Evolutionary conservation across 2,888 invertebrate species (phyloP), one percentile per base, ranked within the genome.

Genomic region (Sarcophaga variegata): DNA sequence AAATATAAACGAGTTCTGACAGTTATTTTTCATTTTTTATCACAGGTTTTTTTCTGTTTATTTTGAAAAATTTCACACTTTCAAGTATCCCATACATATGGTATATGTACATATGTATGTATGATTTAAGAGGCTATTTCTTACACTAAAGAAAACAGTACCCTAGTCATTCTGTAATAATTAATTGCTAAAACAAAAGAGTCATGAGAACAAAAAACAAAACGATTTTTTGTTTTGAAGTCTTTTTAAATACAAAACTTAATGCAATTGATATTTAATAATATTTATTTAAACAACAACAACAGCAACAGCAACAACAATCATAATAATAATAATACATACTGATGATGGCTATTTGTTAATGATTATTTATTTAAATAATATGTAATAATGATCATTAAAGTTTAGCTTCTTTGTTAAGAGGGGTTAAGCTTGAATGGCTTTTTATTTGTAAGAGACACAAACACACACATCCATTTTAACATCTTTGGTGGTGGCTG

Each of bases 391-490:
- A 70, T 75, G 63, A 69, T 60, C 60, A 70, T 74, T 70, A 60
- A 49, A 60, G 17, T 45, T 45, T 4, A 72, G 74, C 71, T 25
- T 72, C 67, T 60, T 76, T 80, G 77, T 86, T 81, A 81, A 76
- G 10, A 72, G 75, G 77, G 62, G 20, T 27, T 45, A 54, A 66
- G 87, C 77, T 67, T 79, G 66, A 81, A 63, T 84, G 81, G 71
- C 45, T 76, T 79, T 47, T 88, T 87, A 63, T 66, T 22, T 59
- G 60, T 4, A 49, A 14, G 4, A 49, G 4, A 49, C 49, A 49
- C 1, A 49, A 1, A 20, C 76, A 83, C 82, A 81, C 91, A 91
- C 90, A 91, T 89, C 90, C 90, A 91, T 91, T 91, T 88, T 88
- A 88, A 70, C 87, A 25, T 85, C 82, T 88, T 84, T 69, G 85